A percentile compares a stretch with the other conserved stretches of the same genome.
Evolutionary conservation across 2,113 vertebrate species (phyloP).

Genomic region (Heliornis fulica): DNA sequence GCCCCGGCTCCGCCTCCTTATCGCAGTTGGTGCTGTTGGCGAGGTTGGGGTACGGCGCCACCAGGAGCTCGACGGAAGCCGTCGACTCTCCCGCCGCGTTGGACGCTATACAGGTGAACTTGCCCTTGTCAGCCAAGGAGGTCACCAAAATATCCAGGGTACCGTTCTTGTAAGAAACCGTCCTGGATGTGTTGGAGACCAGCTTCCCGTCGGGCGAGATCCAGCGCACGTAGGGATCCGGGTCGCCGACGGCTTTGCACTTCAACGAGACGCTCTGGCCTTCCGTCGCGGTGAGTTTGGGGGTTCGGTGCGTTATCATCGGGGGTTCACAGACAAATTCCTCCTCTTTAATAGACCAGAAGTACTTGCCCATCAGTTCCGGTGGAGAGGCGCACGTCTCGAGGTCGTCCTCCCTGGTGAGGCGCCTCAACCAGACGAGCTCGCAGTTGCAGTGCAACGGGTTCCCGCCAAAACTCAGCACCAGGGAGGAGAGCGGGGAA

Average conservation of each 20-base stretch:
- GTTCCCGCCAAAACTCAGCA: conserved; percentile 92
- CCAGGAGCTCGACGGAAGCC: conserved; percentile 82
- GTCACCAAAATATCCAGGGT: conserved; percentile 87
- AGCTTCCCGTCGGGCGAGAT: conserved; percentile 88
- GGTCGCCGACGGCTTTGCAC: conserved; percentile 93
- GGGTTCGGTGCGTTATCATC: conserved; percentile 87
- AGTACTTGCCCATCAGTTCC: conserved; percentile 89
- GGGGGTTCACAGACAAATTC: conserved; percentile 95
- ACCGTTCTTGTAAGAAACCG: conserved; percentile 84
- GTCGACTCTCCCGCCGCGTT: conserved; percentile 93
- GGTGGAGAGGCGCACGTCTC: conserved; percentile 91
- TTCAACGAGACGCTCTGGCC: conserved; percentile 85
- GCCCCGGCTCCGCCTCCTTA: conserved; percentile 78
- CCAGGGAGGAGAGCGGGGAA: conserved; percentile 81
- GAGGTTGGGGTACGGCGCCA: conserved; percentile 79
- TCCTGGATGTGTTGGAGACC: conserved; percentile 87
- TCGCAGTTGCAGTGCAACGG: conserved; percentile 95
- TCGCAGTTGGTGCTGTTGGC: conserved; percentile 90
- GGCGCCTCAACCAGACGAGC: conserved; percentile 88
- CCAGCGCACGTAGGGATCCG: conserved; percentile 92
- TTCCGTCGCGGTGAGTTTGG: conserved; percentile 68
- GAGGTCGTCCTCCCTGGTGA: conserved; percentile 90
- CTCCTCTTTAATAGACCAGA: conserved; percentile 94
- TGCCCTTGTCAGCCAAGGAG: conserved; percentile 77
- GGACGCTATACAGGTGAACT: conserved; percentile 92